These are phyloP conservation scores for Pelobates cultripes DNA, from an alignment of 2,797 vertebrate species.

Conservation along the genomic window DNA sequence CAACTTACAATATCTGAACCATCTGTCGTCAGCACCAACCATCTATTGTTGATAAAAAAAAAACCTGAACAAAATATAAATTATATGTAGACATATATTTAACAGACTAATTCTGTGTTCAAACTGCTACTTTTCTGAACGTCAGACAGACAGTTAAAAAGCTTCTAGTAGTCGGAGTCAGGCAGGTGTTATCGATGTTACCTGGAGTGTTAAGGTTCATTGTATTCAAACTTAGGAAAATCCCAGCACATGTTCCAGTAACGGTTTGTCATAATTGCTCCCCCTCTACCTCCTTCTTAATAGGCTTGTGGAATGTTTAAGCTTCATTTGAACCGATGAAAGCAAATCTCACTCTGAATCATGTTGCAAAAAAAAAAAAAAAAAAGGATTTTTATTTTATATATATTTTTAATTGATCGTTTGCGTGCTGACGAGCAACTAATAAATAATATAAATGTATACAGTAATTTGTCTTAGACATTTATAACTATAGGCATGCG, in stretches of 20 bases:
- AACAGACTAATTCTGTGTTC: background rate
- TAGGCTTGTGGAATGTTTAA: constrained; percentile 12
- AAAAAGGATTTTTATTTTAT: background rate
- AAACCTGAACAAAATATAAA: background rate
- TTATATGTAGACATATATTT: background rate
- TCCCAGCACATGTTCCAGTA: constrained; percentile 2
- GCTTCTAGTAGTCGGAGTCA: background rate
- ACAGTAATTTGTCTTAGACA: too few species aligned
- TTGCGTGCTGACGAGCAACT: too few species aligned
- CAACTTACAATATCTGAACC: too few species aligned
- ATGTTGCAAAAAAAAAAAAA: background rate
- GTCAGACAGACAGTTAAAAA: background rate
- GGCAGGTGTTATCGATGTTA: background rate
- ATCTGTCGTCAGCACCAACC: too few species aligned
- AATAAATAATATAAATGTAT: too few species aligned
- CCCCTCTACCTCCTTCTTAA: background rate
- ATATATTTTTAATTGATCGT: too few species aligned
- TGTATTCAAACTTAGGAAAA: constrained; percentile 10
- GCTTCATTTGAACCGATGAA: constrained; percentile 9
- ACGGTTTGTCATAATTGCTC: background rate
- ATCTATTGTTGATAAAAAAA: too few species aligned
- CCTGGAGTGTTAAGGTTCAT: background rate
- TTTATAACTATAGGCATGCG: too few species aligned
- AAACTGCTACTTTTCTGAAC: background rate
- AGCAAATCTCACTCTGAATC: background rate